Evolutionary conservation across 2,888 invertebrate species (phyloP).

Genomic region (Ametastegia equiseti): DNA sequence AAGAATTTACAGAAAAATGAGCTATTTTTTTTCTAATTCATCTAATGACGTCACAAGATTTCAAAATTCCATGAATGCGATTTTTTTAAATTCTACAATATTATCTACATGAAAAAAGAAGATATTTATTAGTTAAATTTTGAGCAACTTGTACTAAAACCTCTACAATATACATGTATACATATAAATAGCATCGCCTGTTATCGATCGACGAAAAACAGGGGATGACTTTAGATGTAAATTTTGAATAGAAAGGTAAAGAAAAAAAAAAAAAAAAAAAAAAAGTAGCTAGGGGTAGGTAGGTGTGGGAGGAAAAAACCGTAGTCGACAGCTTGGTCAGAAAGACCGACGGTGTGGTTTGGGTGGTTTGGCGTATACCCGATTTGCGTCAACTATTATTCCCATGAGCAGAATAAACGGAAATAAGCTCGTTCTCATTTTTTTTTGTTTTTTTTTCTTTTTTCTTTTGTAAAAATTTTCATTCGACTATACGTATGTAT

Average conservation of each 20-base stretch:
- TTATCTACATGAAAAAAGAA: too few species aligned
- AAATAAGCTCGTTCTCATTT: background rate
- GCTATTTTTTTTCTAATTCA: too few species aligned
- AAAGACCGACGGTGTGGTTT: background rate
- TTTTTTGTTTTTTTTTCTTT: background rate
- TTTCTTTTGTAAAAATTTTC: background rate
- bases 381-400: slow-evolving; percentile 15
- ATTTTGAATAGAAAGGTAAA: background rate
- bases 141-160: too few species aligned
- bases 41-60: too few species aligned
- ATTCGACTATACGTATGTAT: too few species aligned
- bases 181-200: background rate
- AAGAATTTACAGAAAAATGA: too few species aligned
- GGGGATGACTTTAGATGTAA: background rate
- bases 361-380: background rate
- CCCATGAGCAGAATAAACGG: background rate
- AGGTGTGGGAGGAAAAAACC: background rate
- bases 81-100: too few species aligned
- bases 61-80: too few species aligned
- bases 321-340: slow-evolving; percentile 9
- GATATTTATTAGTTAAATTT: too few species aligned
- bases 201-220: background rate
- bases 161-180: background rate
- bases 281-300: too few species aligned
- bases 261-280: too few species aligned